These are phyloP conservation scores for Ictalurus furcatus DNA, from an alignment of 2,113 vertebrate species.

Conservation along the genomic window DNA sequence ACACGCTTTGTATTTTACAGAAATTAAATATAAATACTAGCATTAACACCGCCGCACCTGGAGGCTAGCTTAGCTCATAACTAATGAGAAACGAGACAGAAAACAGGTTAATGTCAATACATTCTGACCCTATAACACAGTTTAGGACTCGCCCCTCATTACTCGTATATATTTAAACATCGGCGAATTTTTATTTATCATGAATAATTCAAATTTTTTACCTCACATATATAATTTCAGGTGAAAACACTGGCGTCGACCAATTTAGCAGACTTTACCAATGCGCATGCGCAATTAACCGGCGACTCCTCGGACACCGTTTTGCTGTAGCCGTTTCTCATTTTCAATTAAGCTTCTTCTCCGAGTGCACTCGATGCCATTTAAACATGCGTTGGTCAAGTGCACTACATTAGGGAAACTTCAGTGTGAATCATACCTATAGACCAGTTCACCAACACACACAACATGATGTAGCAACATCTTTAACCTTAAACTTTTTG, in stretches of 20 bases:
- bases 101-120: not conserved
- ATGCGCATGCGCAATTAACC: constrained; percentile 41
- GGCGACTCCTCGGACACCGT: no score
- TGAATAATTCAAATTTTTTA: not conserved
- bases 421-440: not conserved
- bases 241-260: not conserved
- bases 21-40: not conserved
- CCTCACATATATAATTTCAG: not conserved
- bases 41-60: no score
- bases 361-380: not conserved
- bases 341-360: not conserved
- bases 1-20: not conserved
- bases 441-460: not conserved
- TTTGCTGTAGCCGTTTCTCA: no score
- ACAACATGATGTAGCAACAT: no score
- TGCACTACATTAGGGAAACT: not conserved
- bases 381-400: not conserved
- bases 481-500: no score
- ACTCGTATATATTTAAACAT: not conserved
- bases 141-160: not conserved
- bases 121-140: not conserved
- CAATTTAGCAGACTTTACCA: not conserved
- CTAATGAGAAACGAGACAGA: not conserved
- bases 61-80: not conserved
- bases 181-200: not conserved